Percentiles rank a stretch among this genome's conserved stretches.
Conservation (phyloP, 2,113 vertebrate species). For the Empidonax traillii region DNA sequence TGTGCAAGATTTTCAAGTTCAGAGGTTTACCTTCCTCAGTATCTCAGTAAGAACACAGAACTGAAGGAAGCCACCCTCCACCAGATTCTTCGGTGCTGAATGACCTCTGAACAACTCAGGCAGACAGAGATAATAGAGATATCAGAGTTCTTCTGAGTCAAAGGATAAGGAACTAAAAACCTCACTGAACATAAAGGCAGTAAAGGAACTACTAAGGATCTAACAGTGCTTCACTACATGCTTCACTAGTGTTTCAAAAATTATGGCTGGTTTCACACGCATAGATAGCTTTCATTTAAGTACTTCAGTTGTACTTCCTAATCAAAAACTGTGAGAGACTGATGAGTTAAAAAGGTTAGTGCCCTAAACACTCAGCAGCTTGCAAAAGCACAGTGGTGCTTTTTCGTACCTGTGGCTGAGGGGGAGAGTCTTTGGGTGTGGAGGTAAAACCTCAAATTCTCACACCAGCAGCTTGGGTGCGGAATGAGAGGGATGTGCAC, state of each 20-base stretch:
- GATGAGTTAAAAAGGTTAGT: background rate
- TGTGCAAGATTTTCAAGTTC: background rate
- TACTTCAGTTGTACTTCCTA: background rate
- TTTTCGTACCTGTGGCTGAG: background rate
- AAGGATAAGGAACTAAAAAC: background rate
- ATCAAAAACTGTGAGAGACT: background rate
- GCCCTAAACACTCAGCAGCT: accelerated
- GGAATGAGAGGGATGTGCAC: background rate
- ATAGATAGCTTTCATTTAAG: background rate
- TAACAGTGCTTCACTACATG: background rate
- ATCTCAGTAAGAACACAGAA: background rate
- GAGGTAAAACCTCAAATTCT: background rate
- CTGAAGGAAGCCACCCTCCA: background rate
- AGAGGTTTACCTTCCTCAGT: background rate
- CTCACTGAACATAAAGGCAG: background rate
- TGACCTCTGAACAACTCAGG: background rate
- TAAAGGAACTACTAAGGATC: background rate
- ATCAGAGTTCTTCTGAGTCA: background rate
- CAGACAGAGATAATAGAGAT: background rate
- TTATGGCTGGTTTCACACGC: background rate
- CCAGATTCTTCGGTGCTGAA: background rate
- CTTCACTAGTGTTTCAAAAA: background rate
- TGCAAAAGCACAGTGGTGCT: background rate
- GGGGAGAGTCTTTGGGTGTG: background rate
- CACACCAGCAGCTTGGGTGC: background rate